phyloP scores from a whole-genome alignment of 2,888 invertebrate genomes.

The Zeuzera pyrina region DNA sequence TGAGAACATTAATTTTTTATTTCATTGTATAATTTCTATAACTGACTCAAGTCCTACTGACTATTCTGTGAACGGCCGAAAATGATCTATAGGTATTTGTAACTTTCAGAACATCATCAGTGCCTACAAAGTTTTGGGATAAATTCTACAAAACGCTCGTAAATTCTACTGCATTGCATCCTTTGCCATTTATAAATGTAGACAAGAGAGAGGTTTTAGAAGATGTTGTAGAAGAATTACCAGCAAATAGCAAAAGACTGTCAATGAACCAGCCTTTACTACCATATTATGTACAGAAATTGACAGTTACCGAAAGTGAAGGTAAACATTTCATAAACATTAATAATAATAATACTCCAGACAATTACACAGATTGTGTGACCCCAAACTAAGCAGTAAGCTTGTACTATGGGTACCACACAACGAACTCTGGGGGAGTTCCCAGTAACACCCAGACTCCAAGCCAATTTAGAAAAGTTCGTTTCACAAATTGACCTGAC shows the following conservation, averaged over 20 bases:
- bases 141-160: conserved; percentile 43
- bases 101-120: conserved; percentile 38
- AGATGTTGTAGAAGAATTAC: conserved; percentile 28
- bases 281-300: conserved; percentile 45
- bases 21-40: not conserved
- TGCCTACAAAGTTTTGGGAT: conserved; percentile 46
- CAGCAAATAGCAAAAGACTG: conserved; percentile 33
- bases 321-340: no score
- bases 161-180: conserved; percentile 43
- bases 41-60: not conserved
- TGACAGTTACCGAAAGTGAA: conserved; percentile 33
- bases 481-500: no score
- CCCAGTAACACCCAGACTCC: no score
- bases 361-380: no score
- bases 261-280: conserved; percentile 46
- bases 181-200: conserved; percentile 36
- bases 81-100: not conserved
- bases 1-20: not conserved
- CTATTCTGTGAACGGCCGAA: not conserved
- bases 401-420: no score
- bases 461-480: no score
- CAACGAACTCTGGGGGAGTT: no score
- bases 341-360: no score
- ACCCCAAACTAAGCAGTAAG: no score
- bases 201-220: conserved; percentile 18